phyloP scores from a whole-genome alignment of 2,113 vertebrate genomes.

The Talpa occidentalis region DNA sequence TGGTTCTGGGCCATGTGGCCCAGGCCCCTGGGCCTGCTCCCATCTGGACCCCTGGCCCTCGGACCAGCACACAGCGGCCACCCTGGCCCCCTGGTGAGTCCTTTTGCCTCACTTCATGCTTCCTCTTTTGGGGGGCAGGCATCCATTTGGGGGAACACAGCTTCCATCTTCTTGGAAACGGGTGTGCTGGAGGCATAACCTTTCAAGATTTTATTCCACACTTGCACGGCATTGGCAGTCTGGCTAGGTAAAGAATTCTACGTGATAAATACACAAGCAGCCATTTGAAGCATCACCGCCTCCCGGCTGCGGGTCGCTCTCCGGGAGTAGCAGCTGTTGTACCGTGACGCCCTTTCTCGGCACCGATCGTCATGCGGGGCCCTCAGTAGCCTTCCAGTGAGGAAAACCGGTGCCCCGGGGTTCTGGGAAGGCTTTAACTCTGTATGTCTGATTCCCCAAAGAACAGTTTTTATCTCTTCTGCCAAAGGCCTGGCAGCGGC shows the following conservation, averaged over 20 bases:
- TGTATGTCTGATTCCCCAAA: not conserved
- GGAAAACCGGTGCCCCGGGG: not conserved
- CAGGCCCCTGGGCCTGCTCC: not conserved
- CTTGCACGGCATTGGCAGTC: no score
- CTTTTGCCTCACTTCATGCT: not conserved
- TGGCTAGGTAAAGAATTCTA: not conserved
- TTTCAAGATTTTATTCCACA: not conserved
- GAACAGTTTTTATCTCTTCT: not conserved
- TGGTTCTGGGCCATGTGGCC: not conserved
- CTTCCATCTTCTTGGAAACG: not conserved
- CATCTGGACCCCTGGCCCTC: no score
- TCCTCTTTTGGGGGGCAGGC: not conserved
- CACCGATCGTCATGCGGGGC: not conserved
- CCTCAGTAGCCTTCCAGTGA: not conserved
- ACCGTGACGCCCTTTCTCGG: not conserved
- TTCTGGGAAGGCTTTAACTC: not conserved
- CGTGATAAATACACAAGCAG: not conserved
- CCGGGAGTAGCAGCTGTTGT: no score
- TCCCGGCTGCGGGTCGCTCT: not conserved
- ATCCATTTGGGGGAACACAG: no score
- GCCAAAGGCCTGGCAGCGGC: not conserved
- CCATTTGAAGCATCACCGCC: no score
- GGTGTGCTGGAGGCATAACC: not conserved
- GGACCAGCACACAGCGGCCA: not conserved
- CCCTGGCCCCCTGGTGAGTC: not conserved